A percentile compares a stretch with the other conserved stretches of the same genome.
Conservation (phyloP, 1,140 invertebrate genomes). For the Sweltsa coloradensis region DNA sequence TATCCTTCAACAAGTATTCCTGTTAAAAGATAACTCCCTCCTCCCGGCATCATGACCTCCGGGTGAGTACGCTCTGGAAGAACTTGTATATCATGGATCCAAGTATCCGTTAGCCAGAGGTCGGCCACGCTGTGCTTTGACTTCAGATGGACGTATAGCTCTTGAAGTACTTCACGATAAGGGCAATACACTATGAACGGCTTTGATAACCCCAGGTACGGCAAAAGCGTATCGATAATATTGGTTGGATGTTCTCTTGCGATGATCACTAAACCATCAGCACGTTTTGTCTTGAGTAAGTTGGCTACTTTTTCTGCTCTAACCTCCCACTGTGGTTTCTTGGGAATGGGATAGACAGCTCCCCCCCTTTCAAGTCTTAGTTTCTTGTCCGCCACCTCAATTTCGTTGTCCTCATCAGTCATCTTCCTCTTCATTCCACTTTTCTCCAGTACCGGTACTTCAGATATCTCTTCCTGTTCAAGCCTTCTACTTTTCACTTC, state of each 20-base stretch:
- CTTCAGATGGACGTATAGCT: slow-evolving; percentile 66
- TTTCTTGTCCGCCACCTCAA: background rate
- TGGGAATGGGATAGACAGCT: background rate
- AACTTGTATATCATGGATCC: slow-evolving; percentile 82
- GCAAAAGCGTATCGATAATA: slow-evolving; percentile 59
- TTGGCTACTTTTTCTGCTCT: slow-evolving; percentile 17
- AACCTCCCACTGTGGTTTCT: slow-evolving; percentile 26
- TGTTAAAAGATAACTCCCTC: slow-evolving; percentile 60
- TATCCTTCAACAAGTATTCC: slow-evolving; percentile 38
- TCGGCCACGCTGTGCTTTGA: slow-evolving; percentile 50
- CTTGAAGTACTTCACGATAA: slow-evolving; percentile 67
- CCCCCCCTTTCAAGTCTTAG: background rate
- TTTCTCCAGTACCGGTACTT: slow-evolving; percentile 48
- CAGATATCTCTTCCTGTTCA: no score
- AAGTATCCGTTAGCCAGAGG: slow-evolving; percentile 70
- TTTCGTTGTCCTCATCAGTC: background rate
- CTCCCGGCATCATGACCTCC: slow-evolving; percentile 60
- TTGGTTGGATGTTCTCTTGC: slow-evolving; percentile 74
- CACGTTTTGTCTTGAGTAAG: slow-evolving; percentile 32
- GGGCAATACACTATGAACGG: slow-evolving; percentile 74
- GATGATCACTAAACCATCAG: slow-evolving; percentile 67
- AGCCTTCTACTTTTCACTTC: no score
- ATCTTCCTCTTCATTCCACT: slow-evolving; percentile 22
- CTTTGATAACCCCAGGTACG: slow-evolving; percentile 60
- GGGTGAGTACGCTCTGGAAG: slow-evolving; percentile 74